These are phyloP conservation scores for Dicrurus megarhynchus DNA, from an alignment of 2,113 vertebrate genomes.

Conservation along the genomic window DNA sequence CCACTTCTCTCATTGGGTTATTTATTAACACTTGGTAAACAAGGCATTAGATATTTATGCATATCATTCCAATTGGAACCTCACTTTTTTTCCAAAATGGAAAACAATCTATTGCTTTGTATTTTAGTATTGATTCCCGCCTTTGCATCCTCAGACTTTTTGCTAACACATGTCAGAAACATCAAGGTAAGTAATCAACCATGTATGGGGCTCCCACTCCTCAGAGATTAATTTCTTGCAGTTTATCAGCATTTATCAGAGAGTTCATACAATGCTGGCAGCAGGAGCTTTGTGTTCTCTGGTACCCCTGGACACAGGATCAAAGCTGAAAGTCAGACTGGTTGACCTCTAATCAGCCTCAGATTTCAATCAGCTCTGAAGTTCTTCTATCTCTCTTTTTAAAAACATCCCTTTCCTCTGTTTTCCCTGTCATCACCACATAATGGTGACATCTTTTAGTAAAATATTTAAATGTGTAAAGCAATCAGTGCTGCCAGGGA, in stretches of 20 bases:
- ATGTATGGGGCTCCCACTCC: neutral
- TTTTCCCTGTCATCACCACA: neutral
- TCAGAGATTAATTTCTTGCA: neutral
- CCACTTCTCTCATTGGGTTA: constrained; percentile 32
- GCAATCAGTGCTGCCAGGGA: neutral
- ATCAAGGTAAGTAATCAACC: constrained; percentile 66
- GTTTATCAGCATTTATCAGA: neutral
- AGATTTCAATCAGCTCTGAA: neutral
- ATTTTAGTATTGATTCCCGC: constrained; percentile 40
- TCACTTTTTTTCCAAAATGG: constrained; percentile 43
- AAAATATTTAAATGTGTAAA: neutral
- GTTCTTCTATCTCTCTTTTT: neutral
- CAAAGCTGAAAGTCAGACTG: neutral
- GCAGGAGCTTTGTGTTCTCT: neutral
- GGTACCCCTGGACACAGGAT: neutral
- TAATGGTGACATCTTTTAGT: neutral
- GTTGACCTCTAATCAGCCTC: neutral
- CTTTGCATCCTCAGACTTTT: constrained; percentile 38
- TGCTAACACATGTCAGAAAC: constrained; percentile 41
- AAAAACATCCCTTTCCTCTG: neutral
- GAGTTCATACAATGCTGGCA: neutral
- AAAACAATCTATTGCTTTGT: constrained; percentile 6
- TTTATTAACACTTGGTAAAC: constrained; percentile 49
- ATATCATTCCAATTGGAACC: neutral
- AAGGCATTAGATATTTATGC: neutral